phyloP scores from a whole-genome alignment of 2,113 vertebrate species.

The human (Homo sapiens) region DNA sequence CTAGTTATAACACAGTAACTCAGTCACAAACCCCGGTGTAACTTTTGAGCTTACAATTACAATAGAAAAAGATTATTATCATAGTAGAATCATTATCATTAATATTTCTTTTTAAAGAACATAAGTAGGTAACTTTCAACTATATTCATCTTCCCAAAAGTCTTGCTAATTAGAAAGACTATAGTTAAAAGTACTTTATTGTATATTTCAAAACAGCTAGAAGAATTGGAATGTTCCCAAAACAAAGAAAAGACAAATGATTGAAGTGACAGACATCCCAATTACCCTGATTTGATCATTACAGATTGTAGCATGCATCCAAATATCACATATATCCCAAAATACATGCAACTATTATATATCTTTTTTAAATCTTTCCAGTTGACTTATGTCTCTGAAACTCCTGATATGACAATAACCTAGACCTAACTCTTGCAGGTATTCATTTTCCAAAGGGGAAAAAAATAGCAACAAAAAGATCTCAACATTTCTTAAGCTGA shows the following conservation, averaged over 20 bases:
- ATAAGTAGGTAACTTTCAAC: neutral
- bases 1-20: neutral
- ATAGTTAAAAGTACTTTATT: neutral
- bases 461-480: neutral
- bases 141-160: neutral
- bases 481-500: neutral
- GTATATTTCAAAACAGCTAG: neutral
- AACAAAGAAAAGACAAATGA: neutral
- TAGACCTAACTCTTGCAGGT: neutral
- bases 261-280: neutral
- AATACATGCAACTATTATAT: neutral
- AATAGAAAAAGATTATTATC: neutral
- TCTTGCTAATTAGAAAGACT: neutral
- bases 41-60: neutral
- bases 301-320: neutral
- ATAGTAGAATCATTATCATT: neutral
- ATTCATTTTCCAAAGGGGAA: neutral
- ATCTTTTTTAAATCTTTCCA: neutral
- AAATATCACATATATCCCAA: neutral
- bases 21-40: neutral
- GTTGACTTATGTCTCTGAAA: neutral
- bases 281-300: neutral
- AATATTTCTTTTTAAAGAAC: neutral
- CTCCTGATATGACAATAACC: neutral
- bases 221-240: neutral